phyloP scores from a whole-genome alignment of 1,140 invertebrate species.

The Achatina immaculata region DNA sequence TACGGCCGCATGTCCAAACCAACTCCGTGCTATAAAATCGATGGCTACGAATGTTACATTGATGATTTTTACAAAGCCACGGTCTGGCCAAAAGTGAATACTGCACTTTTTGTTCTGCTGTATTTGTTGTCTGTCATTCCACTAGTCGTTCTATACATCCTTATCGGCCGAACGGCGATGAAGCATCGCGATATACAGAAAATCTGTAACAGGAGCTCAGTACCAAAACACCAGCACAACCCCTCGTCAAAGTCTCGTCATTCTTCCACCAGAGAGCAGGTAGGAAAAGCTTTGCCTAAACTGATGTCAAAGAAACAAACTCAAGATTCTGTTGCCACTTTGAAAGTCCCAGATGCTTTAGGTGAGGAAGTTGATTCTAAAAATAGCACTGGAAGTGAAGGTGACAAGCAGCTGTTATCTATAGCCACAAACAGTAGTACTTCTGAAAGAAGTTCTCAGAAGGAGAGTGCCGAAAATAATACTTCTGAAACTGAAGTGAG shows the following conservation, averaged over 20 bases:
- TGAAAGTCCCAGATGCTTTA: background rate
- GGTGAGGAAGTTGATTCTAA: no score
- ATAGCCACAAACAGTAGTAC: no score
- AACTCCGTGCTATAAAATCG: background rate
- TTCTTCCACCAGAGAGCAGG: background rate
- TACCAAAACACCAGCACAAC: no score
- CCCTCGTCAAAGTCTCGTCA: no score
- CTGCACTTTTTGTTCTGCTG: slow-evolving; percentile 11
- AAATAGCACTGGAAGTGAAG: no score
- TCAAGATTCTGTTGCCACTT: no score
- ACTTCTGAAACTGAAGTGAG: no score
- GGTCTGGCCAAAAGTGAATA: slow-evolving; percentile 14
- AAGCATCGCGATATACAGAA: background rate
- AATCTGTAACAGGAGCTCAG: no score
- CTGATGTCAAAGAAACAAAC: no score
- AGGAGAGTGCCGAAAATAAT: no score
- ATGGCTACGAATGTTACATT: background rate
- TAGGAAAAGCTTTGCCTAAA: background rate
- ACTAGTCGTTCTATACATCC: background rate
- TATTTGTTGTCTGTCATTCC: background rate
- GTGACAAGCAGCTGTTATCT: no score
- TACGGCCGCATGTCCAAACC: background rate
- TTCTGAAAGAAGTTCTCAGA: no score
- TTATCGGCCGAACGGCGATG: background rate
- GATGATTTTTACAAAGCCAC: slow-evolving; percentile 1